Percentiles rank a stretch among this genome's conserved stretches.
Evolutionary conservation across 2,797 vertebrate species (phyloP).

Genomic region (Threskiornis aethiopicus): DNA sequence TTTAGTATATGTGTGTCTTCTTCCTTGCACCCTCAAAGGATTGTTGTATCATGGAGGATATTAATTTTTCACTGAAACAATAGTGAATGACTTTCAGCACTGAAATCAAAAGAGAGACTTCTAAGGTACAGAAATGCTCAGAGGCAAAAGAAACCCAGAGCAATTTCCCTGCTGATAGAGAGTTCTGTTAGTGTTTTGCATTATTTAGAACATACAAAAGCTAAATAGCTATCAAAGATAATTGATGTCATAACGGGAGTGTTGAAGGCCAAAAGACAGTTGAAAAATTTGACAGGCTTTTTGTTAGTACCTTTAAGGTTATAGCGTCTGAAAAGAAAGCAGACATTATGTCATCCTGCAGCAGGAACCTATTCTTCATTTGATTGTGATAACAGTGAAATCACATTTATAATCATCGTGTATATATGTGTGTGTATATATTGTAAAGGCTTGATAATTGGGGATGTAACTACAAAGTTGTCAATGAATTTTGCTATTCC

Average conservation of each 20-base stretch:
- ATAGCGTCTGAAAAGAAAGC: neutral
- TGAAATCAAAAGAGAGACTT: neutral
- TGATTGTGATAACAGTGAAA: neutral
- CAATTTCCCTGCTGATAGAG: neutral
- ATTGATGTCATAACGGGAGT: neutral
- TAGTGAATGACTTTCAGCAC: neutral
- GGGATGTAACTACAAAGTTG: neutral
- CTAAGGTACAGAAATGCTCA: neutral
- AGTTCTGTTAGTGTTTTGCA: neutral
- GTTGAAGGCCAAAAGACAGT: neutral
- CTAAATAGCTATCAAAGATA: neutral
- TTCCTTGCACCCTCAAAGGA: neutral
- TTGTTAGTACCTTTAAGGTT: neutral
- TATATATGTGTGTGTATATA: rapidly evolving
- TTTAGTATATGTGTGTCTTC: neutral
- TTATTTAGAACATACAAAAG: neutral
- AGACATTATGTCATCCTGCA: neutral
- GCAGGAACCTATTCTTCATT: neutral
- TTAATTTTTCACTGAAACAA: neutral
- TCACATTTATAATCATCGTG: neutral
- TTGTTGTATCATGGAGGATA: neutral
- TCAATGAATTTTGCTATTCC: neutral
- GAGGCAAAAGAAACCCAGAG: neutral
- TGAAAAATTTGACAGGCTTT: neutral
- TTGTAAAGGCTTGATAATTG: neutral